Percentiles rank a stretch among this genome's conserved stretches.
These are phyloP conservation scores for Brachystomella parvula DNA, from an alignment of 1,140 invertebrate species.

Conservation along the genomic window DNA sequence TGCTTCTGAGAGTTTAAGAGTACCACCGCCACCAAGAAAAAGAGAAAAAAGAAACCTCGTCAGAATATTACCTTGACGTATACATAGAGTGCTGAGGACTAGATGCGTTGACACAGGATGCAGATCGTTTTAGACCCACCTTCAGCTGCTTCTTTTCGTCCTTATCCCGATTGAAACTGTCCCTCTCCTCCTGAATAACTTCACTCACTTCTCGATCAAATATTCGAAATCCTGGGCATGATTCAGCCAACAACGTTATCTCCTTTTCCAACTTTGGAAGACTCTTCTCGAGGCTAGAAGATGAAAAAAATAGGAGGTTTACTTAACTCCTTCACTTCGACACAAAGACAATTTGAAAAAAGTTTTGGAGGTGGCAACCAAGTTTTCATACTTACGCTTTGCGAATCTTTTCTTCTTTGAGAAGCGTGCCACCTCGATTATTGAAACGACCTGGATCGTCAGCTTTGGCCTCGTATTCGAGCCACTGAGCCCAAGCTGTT, in stretches of 20 bases:
- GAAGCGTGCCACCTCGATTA: constrained; percentile 3
- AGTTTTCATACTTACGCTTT: neutral
- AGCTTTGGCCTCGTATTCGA: constrained; percentile 5
- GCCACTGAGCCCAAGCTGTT: neutral
- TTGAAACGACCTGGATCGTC: constrained; percentile 14
- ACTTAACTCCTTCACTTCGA: too few relatives aligned
- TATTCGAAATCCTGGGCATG: constrained; percentile 7
- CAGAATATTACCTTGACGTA: neutral
- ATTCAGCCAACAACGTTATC: neutral
- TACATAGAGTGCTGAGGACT: too few relatives aligned
- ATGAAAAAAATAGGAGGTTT: neutral
- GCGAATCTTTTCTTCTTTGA: constrained; percentile 8
- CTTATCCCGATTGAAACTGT: neutral
- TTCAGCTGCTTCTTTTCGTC: constrained; percentile 1
- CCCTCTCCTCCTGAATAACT: neutral
- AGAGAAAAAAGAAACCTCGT: neutral
- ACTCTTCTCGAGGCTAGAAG: constrained; percentile 1
- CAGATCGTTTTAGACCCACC: too few relatives aligned
- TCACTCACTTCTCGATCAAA: neutral
- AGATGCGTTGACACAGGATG: too few relatives aligned
- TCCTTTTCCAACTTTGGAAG: constrained; percentile 14
- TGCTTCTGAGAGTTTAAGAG: constrained; percentile 9
- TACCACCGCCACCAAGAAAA: constrained; percentile 6
- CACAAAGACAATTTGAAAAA: too few relatives aligned
- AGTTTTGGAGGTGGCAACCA: too few relatives aligned